phyloP scores from a whole-genome alignment of 2,797 vertebrate genomes.

The Amazona finschi region DNA sequence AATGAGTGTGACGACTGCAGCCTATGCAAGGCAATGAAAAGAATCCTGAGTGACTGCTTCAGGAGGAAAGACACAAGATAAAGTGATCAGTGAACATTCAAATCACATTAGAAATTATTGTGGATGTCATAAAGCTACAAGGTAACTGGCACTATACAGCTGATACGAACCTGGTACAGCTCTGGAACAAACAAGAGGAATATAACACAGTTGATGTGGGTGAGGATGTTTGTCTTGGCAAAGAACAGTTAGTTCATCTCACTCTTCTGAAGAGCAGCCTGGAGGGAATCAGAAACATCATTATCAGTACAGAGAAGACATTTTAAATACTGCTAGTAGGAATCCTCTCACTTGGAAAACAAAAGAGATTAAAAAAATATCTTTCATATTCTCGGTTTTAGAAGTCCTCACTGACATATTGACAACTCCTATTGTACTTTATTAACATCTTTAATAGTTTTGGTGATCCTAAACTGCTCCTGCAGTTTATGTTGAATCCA shows the following conservation, averaged over 20 bases:
- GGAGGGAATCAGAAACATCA: not conserved
- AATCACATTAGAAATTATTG: not conserved
- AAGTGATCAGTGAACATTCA: not conserved
- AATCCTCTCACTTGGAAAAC: not conserved
- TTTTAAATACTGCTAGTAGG: not conserved
- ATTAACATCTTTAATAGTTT: not conserved
- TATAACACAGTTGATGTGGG: not conserved
- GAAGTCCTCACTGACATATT: not conserved
- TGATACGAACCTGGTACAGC: not conserved
- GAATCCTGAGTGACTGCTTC: not conserved
- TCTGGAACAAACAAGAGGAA: not conserved
- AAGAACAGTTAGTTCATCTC: not conserved
- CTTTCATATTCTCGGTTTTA: not conserved
- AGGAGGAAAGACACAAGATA: not conserved
- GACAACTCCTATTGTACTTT: not conserved
- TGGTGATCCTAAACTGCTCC: not conserved
- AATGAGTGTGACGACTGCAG: not conserved
- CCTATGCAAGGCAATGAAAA: not conserved
- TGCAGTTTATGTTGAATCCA: not conserved
- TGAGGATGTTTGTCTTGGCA: not conserved
- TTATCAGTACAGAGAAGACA: not conserved
- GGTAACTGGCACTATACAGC: not conserved
- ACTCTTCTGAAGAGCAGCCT: not conserved
- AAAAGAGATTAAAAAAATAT: not conserved
- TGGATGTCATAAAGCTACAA: not conserved